A percentile compares a stretch with the other conserved stretches of the same genome.
Conservation (phyloP, 2,888 invertebrate genomes). For the Metallyticus violacea region DNA sequence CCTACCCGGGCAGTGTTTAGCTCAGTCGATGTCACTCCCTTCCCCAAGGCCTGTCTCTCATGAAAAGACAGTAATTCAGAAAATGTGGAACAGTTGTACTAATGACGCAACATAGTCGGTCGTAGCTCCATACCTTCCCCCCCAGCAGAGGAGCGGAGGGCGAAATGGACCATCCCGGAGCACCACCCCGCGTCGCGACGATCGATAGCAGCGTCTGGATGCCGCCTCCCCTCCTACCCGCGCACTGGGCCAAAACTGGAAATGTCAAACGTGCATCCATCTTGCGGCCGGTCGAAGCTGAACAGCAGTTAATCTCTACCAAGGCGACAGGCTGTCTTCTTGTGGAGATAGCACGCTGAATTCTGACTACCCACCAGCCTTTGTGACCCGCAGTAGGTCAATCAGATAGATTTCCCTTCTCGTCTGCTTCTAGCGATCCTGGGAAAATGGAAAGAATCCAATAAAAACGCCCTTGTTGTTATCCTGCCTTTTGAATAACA, state of each 20-base stretch:
- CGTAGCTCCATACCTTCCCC: background rate
- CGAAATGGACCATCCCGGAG: slow-evolving; percentile 6
- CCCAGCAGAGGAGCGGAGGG: background rate
- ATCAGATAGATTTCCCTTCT: too few species aligned
- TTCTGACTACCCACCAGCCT: too few species aligned
- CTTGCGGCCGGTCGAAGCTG: too few species aligned
- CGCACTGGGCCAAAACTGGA: background rate
- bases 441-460: too few species aligned
- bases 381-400: background rate
- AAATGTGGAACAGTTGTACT: background rate
- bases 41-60: background rate
- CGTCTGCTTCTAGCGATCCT: too few species aligned
- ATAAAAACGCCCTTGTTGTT: too few species aligned
- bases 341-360: background rate
- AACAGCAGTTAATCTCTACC: background rate
- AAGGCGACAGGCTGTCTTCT: background rate
- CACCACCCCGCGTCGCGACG: background rate
- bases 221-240: background rate
- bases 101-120: background rate
- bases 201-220: slow-evolving; percentile 6
- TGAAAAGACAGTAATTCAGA: too few species aligned
- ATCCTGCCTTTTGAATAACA: too few species aligned
- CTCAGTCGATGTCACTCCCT: background rate
- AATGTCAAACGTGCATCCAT: slow-evolving; percentile 13
- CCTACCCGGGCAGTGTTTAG: too few species aligned